Percentiles rank a stretch among this genome's conserved stretches.
Conservation (phyloP, 2,113 vertebrate genomes). For the Tychaedon coryphoeus region DNA sequence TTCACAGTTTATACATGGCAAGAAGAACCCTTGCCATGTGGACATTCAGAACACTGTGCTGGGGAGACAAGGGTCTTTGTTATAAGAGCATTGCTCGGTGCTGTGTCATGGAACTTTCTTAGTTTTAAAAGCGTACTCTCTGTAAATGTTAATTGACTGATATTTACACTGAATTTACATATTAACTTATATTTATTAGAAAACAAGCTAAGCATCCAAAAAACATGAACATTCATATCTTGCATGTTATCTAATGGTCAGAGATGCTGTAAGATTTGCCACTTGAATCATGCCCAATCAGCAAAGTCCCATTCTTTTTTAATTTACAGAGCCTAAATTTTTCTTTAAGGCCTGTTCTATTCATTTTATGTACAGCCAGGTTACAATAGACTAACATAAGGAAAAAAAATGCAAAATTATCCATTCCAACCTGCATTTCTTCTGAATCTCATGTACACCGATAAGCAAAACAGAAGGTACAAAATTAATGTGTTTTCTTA, state of each 20-base stretch:
- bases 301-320: conserved; percentile 44
- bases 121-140: conserved; percentile 75
- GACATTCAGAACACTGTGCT: conserved; percentile 74
- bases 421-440: conserved; percentile 62
- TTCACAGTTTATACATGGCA: conserved; percentile 81
- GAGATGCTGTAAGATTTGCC: conserved; percentile 65
- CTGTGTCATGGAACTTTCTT: conserved; percentile 67
- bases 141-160: conserved; percentile 68
- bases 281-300: conserved; percentile 67
- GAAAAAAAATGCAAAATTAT: conserved; percentile 62
- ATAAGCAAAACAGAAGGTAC: conserved; percentile 65
- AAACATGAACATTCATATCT: conserved; percentile 72
- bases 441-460: conserved; percentile 64
- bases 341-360: conserved; percentile 62
- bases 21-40: conserved; percentile 57
- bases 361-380: conserved; percentile 69
- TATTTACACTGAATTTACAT: conserved; percentile 77
- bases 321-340: conserved; percentile 63
- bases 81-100: conserved; percentile 69
- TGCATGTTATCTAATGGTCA: conserved; percentile 60
- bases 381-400: conserved; percentile 65
- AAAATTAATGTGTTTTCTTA: conserved; percentile 62
- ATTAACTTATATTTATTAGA: conserved; percentile 75
- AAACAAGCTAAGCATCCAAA: conserved; percentile 76
- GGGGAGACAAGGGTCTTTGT: conserved; percentile 69